Evolutionary conservation across 2,888 invertebrate species (phyloP), one percentile per base, ranked within the genome.

Genomic region (Sphaeridia pumilis): DNA sequence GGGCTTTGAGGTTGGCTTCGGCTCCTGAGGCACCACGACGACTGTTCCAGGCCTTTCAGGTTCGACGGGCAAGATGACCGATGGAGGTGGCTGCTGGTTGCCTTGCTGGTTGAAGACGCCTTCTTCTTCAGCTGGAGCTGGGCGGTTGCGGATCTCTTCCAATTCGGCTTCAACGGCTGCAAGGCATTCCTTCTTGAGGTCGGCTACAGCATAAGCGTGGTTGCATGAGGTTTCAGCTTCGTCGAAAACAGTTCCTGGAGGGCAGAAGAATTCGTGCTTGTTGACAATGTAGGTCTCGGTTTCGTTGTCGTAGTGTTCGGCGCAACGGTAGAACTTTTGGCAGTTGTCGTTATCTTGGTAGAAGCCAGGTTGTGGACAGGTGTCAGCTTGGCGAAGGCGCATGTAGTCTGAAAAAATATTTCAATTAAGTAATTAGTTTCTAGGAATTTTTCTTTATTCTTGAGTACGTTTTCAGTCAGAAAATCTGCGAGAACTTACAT

Each of bases 321-420:
- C 60, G 46, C 60, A 60, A 1, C 60, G 54, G 50, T 58, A 58
- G 45, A 60, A 60, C 34, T 55, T 54, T 25, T 50, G 27, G 41
- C 60, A 60, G 47, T 58, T 54, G 5, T 53, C 46, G 14, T 28
- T 36, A 50, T 58, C 54, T 26, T 36, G 56, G 43, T 51, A 60
- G 45, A 53, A 60, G 28, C 60, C 60, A 4, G 54, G 44, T 17
- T 52, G 45, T 4, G 46, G 22, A 38, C 60, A 60, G 4, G 46
- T 35, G n/a, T 51, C 51, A 3, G n/a, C 36, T 12, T 35, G n/a
- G 14, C 46, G 24, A 12, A 52, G 41, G 21, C 52, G 36, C 26
- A 20, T 25, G 26, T n/a, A 48, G 21, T 22, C 34, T 31, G 25
- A 46, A 46, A 26, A 46, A 31, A 46, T n/a, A 28, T 26, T 45